These are phyloP conservation scores for Venturia canescens DNA, from an alignment of 1,140 invertebrate species.

Conservation along the genomic window DNA sequence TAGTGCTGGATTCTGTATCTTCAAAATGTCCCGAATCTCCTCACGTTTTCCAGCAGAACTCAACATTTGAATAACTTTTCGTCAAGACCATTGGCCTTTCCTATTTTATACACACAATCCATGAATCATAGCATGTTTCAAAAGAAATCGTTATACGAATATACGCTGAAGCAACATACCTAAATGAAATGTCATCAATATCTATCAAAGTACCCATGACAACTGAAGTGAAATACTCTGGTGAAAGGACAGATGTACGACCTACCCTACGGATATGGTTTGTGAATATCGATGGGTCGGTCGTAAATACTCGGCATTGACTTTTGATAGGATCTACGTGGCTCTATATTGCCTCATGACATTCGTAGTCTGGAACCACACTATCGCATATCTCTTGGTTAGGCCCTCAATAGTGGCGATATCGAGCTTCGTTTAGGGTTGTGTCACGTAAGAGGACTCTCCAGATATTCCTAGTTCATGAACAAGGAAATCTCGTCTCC, in stretches of 20 bases:
- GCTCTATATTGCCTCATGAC: constrained; percentile 5
- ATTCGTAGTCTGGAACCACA: neutral
- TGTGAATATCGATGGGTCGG: constrained; percentile 11
- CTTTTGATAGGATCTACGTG: neutral
- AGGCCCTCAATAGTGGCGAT: neutral
- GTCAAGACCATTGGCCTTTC: too few relatives aligned
- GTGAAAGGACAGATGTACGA: neutral
- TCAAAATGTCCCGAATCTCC: too few relatives aligned
- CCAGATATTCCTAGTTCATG: neutral
- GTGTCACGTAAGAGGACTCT: neutral
- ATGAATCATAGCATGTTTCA: too few relatives aligned
- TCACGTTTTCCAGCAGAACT: too few relatives aligned
- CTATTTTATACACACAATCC: too few relatives aligned
- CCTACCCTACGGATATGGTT: neutral
- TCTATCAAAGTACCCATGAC: neutral
- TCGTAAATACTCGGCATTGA: constrained; percentile 5
- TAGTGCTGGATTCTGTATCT: too few relatives aligned
- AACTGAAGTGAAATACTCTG: neutral
- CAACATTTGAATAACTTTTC: too few relatives aligned
- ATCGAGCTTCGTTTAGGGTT: neutral
- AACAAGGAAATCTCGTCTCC: neutral
- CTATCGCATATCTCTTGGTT: neutral
- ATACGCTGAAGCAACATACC: neutral
- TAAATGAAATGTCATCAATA: neutral
- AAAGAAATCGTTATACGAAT: too few relatives aligned